Percentiles rank a stretch among this genome's conserved stretches.
phyloP scores from a whole-genome alignment of 2,113 vertebrate genomes.

The Rhabdomys dilectus region DNA sequence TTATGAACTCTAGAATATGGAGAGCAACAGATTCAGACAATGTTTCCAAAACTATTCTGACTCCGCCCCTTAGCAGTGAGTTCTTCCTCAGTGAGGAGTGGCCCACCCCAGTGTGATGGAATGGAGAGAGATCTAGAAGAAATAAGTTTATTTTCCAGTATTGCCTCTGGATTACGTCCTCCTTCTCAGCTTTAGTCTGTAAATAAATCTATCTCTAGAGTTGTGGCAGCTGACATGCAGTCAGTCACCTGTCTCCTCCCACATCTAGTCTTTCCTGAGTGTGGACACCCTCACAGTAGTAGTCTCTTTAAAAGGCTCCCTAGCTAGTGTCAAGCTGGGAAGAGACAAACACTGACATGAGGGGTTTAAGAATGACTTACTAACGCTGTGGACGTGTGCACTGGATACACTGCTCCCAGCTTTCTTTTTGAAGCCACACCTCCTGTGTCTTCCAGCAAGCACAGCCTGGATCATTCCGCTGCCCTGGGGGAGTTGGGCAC shows the following conservation, averaged over 20 bases:
- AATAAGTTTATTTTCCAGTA: background rate
- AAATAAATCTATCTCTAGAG: background rate
- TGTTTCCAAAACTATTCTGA: background rate
- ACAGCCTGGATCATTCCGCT: background rate
- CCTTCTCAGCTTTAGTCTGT: background rate
- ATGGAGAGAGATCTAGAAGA: background rate
- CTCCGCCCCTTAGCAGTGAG: too few relatives aligned
- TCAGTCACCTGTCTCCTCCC: background rate
- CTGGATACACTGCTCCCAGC: background rate
- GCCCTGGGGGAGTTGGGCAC: too few relatives aligned
- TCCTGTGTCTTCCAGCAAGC: background rate
- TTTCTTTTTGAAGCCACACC: background rate
- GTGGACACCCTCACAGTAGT: background rate
- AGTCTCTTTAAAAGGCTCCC: constrained; percentile 25
- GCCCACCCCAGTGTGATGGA: background rate
- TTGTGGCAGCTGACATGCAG: background rate
- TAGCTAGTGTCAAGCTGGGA: background rate
- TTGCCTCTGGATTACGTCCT: background rate
- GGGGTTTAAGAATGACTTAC: background rate
- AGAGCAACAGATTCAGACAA: background rate
- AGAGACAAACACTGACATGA: background rate
- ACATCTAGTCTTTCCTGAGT: background rate
- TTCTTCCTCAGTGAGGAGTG: background rate
- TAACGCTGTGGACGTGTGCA: background rate
- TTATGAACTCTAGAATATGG: background rate